Evolutionary conservation across 2,797 vertebrate genomes (phyloP).

Genomic region (Tapera naevia): DNA sequence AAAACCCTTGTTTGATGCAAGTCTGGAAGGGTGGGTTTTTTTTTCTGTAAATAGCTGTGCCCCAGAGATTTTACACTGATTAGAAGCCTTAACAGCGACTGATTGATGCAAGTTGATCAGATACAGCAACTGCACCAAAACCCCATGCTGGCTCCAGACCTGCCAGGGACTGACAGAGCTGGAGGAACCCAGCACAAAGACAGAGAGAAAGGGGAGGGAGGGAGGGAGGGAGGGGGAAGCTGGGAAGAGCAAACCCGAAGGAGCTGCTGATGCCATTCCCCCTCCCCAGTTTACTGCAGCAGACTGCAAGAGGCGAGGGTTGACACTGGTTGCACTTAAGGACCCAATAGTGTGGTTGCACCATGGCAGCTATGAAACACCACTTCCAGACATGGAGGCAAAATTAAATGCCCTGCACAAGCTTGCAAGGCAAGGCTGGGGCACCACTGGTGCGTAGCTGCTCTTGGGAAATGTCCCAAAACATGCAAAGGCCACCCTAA

Average conservation of each 20-base stretch:
- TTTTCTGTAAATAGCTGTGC: slow-evolving; percentile 46
- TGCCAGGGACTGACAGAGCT: background rate
- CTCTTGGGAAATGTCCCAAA: background rate
- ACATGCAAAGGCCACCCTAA: accelerated
- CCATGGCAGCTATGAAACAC: background rate
- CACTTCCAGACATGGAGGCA: background rate
- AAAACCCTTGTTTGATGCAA: slow-evolving; percentile 62
- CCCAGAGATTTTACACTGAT: slow-evolving; percentile 49
- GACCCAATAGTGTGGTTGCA: background rate
- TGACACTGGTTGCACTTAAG: background rate
- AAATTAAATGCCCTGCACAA: background rate
- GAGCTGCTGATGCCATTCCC: background rate
- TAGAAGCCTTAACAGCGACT: background rate
- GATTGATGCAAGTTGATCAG: background rate
- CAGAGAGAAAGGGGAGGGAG: background rate
- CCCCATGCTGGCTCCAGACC: background rate
- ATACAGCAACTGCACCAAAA: background rate
- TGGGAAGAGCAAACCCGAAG: background rate
- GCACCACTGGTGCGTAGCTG: background rate
- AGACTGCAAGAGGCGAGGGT: background rate
- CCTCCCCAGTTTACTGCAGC: background rate
- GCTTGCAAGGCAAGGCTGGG: accelerated
- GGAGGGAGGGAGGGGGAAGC: background rate
- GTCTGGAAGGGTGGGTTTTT: slow-evolving; percentile 8
- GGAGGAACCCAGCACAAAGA: background rate